Base-by-base conservation (phyloP, 2,797 vertebrate species). In the Ctenopoma multispine region DNA sequence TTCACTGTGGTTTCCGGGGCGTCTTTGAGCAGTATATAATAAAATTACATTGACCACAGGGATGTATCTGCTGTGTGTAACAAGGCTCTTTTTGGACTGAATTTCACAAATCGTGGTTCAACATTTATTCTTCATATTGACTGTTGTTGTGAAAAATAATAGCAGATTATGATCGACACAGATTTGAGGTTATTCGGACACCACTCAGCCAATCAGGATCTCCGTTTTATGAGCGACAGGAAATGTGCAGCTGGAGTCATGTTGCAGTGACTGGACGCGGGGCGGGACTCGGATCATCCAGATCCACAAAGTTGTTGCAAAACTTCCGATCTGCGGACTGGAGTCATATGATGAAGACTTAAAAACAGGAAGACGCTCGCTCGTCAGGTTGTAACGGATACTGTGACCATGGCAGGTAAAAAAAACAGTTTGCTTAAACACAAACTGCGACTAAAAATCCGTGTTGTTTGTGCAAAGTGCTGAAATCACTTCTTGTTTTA, bases 351-450 rank as follows among this genome's bases (percentile, higher is more conserved):
- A 5, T 2, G 14, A n/a, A 57, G 3, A 8, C 57, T 3, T 4
- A 5, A 5, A 2, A 18, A 14, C 4, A 4, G 3, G n/a, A 38
- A 60, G 41, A 29, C 1, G 1, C 8, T 4, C 6, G 7, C 4
- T 10, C 1, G 0, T 0, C 7, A 47, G 44, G 15, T 10, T 5
- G 5, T 0, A 1, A 1, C 1, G 18, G 62, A 69, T 6, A 31
- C 2, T 0, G 27, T 0, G 24, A 72, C 4, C 36, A 88, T 88
- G 86, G 72, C 65, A 74, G 88, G 88, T 90, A 88, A n/a, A n/a
- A n/a, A n/a, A n/a, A n/a, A n/a, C n/a, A n/a, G n/a, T n/a, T n/a
- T n/a, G n/a, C n/a, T n/a, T n/a, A n/a, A n/a, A n/a, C 29, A 31
- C 3, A 31, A 31, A 31, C 29, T 1, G 3, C 29, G 5, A 31